A percentile compares a stretch with the other conserved stretches of the same genome.
phyloP scores from a whole-genome alignment of 2,888 invertebrate species.

The Cheilosia scutellata region DNA sequence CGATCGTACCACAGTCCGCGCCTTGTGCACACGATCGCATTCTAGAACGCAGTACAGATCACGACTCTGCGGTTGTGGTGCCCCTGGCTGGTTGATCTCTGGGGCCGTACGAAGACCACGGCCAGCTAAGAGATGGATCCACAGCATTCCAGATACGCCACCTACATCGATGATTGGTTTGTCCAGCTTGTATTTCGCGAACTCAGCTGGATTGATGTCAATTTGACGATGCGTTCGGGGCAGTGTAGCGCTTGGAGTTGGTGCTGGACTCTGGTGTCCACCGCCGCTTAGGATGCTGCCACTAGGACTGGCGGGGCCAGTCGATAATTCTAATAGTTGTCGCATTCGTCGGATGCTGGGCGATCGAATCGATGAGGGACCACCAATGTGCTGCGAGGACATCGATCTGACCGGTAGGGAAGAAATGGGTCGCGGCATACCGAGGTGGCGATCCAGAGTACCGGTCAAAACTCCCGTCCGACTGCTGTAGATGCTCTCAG shows the following conservation, averaged over 20 bases:
- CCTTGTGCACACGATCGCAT: constrained; percentile 98
- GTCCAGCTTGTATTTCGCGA: constrained; percentile 95
- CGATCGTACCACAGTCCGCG: constrained; percentile 97
- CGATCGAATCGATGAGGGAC: constrained; percentile 86
- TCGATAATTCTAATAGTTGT: constrained; percentile 90
- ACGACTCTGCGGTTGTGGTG: constrained; percentile 86
- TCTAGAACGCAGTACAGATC: constrained; percentile 99
- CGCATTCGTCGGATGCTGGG: constrained; percentile 92
- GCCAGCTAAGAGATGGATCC: constrained; percentile 95
- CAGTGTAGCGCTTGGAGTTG: constrained; percentile 91
- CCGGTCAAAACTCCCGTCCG: constrained; percentile 88
- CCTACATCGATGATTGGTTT: constrained; percentile 87
- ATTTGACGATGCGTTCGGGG: constrained; percentile 90
- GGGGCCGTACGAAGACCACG: constrained; percentile 93
- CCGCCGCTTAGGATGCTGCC: constrained; percentile 83
- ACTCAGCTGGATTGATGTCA: constrained; percentile 96
- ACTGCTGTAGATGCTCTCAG: constrained; percentile 86
- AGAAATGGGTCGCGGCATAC: constrained; percentile 85
- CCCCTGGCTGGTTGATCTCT: constrained; percentile 83
- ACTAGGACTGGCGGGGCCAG: constrained; percentile 86
- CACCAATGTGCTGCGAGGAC: constrained; percentile 89
- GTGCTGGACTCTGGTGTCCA: constrained; percentile 89
- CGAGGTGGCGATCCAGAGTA: constrained; percentile 88
- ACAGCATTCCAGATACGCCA: constrained; percentile 93
- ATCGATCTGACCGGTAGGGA: constrained; percentile 90